Conservation (phyloP, 2,797 vertebrate species). For the Lagocephalus sceleratus region DNA sequence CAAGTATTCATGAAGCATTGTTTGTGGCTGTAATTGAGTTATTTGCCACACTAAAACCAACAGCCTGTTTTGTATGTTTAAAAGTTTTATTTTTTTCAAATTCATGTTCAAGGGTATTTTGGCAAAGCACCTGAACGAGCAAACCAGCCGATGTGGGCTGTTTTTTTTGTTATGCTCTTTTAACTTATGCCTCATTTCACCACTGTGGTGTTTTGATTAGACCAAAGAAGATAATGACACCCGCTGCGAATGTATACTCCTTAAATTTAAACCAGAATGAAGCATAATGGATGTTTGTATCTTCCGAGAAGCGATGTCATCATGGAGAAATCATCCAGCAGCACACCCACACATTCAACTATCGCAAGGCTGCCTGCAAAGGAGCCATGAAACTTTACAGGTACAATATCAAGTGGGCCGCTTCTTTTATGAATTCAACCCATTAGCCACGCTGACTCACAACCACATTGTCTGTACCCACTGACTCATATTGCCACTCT, state of each 20-base stretch:
- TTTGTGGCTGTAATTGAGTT: no score
- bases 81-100: no score
- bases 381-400: conserved; percentile 14
- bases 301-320: conserved; percentile 28
- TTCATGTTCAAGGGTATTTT: no score
- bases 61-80: no score
- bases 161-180: conserved; percentile 18
- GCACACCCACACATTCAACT: conserved; percentile 12
- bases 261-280: conserved; percentile 12
- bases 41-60: no score
- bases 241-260: conserved; percentile 42
- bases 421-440: conserved; percentile 18
- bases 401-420: neutral
- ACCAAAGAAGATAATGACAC: conserved; percentile 27
- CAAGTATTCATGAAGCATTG: no score
- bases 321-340: conserved; percentile 28
- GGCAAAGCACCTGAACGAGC: no score
- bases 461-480: conserved; percentile 5
- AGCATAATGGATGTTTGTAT: conserved; percentile 49
- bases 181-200: conserved; percentile 19
- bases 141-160: no score
- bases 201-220: conserved; percentile 31
- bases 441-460: conserved; percentile 41
- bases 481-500: conserved; percentile 50
- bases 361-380: conserved; percentile 6